These are phyloP conservation scores for Lycodopsis pacificus DNA, from an alignment of 2,797 vertebrate genomes.

Conservation along the genomic window DNA sequence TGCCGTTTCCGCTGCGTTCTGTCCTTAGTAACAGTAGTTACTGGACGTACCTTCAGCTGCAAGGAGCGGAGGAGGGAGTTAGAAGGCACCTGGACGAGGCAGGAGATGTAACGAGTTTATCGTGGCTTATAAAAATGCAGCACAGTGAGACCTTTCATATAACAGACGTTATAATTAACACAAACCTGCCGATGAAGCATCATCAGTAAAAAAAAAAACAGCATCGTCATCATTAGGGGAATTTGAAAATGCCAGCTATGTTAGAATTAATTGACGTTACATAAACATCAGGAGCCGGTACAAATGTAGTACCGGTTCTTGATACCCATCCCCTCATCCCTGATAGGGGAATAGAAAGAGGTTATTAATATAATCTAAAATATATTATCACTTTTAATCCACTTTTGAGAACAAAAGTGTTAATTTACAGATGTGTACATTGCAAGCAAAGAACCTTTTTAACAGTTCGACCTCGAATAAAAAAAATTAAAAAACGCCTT, in stretches of 20 bases:
- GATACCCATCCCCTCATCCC: too few species aligned
- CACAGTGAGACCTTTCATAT: too few species aligned
- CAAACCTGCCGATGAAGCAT: too few species aligned
- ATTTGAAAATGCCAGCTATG: too few species aligned
- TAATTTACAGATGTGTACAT: not conserved
- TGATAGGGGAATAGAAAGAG: not conserved
- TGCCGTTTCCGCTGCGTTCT: not conserved
- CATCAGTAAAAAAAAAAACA: too few species aligned
- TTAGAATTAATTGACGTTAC: too few species aligned
- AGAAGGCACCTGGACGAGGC: not conserved
- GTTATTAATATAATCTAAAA: not conserved
- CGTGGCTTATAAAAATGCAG: too few species aligned
- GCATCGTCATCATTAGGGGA: too few species aligned
- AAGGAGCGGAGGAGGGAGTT: not conserved
- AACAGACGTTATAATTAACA: too few species aligned
- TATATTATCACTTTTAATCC: not conserved
- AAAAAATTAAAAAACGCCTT: not conserved
- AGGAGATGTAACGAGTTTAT: not conserved
- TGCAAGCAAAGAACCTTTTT: not conserved
- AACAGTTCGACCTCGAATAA: not conserved
- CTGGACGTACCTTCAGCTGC: not conserved
- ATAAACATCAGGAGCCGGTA: too few species aligned
- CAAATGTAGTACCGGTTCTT: too few species aligned
- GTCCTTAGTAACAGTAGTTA: not conserved
- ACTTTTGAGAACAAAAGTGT: not conserved